phyloP scores from a whole-genome alignment of 2,797 vertebrate species.

The Kryptolebias ocellatus region DNA sequence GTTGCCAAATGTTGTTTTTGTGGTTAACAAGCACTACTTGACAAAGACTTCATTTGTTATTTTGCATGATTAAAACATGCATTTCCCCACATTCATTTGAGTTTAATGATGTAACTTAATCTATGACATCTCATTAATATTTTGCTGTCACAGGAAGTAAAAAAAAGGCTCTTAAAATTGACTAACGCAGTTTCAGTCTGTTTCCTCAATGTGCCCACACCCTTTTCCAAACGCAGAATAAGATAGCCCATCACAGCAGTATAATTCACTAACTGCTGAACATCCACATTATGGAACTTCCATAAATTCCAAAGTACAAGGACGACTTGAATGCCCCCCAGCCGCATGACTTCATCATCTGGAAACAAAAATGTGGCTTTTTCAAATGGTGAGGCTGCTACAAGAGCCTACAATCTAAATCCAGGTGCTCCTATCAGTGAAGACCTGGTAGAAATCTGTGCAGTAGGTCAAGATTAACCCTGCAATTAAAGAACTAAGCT shows the following conservation, averaged over 20 bases:
- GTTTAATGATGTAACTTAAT: too few species aligned
- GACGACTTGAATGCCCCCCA: slow-evolving; percentile 14
- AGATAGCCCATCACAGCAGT: slow-evolving; percentile 16
- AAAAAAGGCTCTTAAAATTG: not conserved
- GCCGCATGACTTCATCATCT: slow-evolving; percentile 43
- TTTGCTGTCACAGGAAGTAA: slow-evolving; percentile 4
- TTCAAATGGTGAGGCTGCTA: slow-evolving; percentile 24
- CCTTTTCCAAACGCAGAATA: slow-evolving; percentile 17
- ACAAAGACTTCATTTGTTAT: not conserved
- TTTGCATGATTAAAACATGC: not conserved
- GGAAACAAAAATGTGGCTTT: slow-evolving; percentile 24
- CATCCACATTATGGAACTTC: slow-evolving; percentile 36
- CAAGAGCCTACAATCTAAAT: slow-evolving; percentile 6
- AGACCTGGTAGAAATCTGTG: slow-evolving; percentile 13
- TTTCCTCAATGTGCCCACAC: slow-evolving; percentile 10
- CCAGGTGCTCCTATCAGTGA: slow-evolving; percentile 48
- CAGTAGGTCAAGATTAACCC: slow-evolving; percentile 33
- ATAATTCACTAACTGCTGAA: slow-evolving; percentile 38
- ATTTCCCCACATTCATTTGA: too few species aligned
- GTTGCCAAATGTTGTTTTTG: not conserved
- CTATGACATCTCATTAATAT: not conserved
- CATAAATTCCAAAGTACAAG: slow-evolving; percentile 47
- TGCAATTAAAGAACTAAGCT: slow-evolving; percentile 45
- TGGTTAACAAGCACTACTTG: not conserved
- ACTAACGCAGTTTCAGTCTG: not conserved